Evolutionary conservation across 2,113 vertebrate species (phyloP), one percentile per base, ranked within the genome.

Genomic region (Solea senegalensis): DNA sequence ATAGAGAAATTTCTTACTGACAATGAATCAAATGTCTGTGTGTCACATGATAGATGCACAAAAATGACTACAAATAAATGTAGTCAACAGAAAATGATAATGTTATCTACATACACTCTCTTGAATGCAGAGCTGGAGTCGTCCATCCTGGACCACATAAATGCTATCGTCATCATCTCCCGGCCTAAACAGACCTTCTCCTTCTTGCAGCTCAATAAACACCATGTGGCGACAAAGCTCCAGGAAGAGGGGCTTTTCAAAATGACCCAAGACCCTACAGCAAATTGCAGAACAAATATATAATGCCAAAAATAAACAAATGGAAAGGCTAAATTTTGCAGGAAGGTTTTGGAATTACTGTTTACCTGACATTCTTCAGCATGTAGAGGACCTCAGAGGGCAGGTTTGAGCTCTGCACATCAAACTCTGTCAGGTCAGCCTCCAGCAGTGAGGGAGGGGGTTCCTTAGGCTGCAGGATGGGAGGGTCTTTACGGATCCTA

Each of bases 151-250:
- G 45, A 99, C 97, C 39, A 99, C 95, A 0, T 95, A 98, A 81
- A 99, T 98, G 92, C 97, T 98, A 87, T 96, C 93, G 9, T 98
- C 97, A 0, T 92, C 88, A 56, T 98, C 95, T 14, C 97, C 96
- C 0, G 97, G 98, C 1, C 87, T 95, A 68, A 98, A 98, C 48
- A 98, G 86, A 59, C 93, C 90, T 73, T 98, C 96, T 0, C 97
- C 97, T 74, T 98, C 96, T 0, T 96, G 96, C 70, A 99, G 89
- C 72, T 98, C 95, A 45, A 99, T 93, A 16, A 98, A 96, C 55
- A 98, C 93, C 96, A 99, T 98, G 92, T 98, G 95, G 21, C 96
- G 97, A 90, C 98, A 99, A 53, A 99, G 91, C 63, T 99, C 98
- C 78, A 99, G 92, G 85, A 99, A 98, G 40, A 98, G 90, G 0